Conservation (phyloP, 2,888 invertebrate genomes). For the Ceriagrion tenellum region DNA sequence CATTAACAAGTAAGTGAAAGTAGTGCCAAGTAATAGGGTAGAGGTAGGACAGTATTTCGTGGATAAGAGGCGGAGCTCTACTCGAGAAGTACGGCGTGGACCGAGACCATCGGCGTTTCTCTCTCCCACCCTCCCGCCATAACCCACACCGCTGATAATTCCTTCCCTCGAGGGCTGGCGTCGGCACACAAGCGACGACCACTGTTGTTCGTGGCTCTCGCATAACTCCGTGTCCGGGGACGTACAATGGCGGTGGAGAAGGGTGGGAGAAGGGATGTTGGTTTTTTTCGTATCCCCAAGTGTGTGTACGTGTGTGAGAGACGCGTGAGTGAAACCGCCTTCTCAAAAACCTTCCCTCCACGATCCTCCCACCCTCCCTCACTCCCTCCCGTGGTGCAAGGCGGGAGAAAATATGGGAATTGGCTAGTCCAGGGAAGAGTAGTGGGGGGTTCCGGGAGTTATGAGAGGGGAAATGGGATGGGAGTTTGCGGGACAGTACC, state of each 20-base stretch:
- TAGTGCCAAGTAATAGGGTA: neutral
- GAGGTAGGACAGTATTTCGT: neutral
- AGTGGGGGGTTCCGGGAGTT: neutral
- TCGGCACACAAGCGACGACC: conserved; percentile 7
- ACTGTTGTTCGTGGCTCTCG: conserved; percentile 23
- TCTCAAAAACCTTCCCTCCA: neutral
- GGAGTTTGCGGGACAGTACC: neutral
- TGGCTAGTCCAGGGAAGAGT: neutral
- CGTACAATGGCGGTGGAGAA: neutral
- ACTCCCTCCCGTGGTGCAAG: conserved; percentile 40
- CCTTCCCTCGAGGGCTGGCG: conserved; percentile 10
- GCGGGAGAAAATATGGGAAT: conserved; percentile 49
- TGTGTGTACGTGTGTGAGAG: conserved; percentile 20
- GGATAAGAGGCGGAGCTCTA: neutral
- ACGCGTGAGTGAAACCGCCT: conserved; percentile 54
- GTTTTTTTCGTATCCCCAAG: conserved; percentile 5
- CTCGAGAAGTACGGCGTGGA: conserved; percentile 34
- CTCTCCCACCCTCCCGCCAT: neutral
- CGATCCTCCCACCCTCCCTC: neutral
- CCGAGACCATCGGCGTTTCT: neutral
- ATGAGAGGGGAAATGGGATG: conserved; percentile 1
- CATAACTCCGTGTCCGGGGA: conserved; percentile 63
- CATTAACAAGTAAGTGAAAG: neutral
- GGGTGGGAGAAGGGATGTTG: conserved; percentile 15
- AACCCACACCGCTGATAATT: neutral